Conservation (phyloP, 1,140 invertebrate species). For the Tetramorium parvispinum region DNA sequence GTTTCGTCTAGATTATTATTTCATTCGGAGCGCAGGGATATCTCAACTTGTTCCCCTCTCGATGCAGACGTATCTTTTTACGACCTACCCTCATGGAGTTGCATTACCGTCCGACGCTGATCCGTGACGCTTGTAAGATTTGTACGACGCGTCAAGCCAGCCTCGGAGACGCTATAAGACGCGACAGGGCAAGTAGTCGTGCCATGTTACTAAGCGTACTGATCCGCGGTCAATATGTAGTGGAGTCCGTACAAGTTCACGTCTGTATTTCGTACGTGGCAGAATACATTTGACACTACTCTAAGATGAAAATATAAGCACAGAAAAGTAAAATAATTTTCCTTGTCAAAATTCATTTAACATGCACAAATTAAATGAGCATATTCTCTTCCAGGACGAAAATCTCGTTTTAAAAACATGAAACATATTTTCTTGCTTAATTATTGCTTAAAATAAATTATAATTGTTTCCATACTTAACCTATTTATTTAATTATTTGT, state of each 20-base stretch:
- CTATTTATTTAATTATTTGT: not conserved
- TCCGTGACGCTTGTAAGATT: constrained; percentile 38
- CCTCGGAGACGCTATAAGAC: not conserved
- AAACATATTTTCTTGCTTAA: not conserved
- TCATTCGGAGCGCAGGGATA: not conserved
- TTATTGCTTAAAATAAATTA: no score
- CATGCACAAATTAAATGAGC: not conserved
- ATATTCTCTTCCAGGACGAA: not conserved
- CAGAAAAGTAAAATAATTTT: not conserved
- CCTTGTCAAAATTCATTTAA: not conserved
- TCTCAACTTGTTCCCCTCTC: not conserved
- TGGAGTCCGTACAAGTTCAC: constrained; percentile 24
- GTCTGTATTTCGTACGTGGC: not conserved
- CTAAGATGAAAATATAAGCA: not conserved
- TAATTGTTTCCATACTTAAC: not conserved
- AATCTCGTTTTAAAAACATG: not conserved
- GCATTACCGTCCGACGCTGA: constrained; percentile 53
- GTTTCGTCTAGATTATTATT: not conserved
- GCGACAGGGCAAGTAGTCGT: constrained; percentile 13
- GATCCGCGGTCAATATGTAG: constrained; percentile 9
- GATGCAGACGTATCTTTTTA: constrained; percentile 61
- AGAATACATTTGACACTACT: not conserved
- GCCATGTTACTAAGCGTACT: not conserved
- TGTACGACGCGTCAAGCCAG: constrained; percentile 18
- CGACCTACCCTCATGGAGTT: constrained; percentile 38